Evolutionary conservation across 2,113 vertebrate species (phyloP).

Genomic region (Martes martes): DNA sequence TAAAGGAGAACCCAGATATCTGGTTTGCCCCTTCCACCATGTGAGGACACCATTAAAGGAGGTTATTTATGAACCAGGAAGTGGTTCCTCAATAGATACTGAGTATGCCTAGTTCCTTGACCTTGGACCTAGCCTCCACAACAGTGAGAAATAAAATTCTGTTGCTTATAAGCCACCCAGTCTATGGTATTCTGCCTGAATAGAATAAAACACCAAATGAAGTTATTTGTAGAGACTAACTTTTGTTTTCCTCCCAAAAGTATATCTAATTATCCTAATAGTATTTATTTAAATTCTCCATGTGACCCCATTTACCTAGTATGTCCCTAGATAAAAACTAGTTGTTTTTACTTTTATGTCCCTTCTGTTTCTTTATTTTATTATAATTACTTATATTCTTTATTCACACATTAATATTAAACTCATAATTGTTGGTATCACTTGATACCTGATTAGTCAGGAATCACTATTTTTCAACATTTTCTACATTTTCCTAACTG

Average conservation of each 20-base stretch:
- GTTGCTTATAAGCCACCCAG: neutral
- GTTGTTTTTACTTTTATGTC: neutral
- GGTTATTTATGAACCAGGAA: neutral
- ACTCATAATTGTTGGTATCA: neutral
- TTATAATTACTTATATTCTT: neutral
- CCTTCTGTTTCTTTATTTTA: neutral
- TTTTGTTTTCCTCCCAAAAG: neutral
- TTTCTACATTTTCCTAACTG: neutral
- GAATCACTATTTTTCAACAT: neutral
- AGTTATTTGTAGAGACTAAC: neutral
- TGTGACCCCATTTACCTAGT: neutral
- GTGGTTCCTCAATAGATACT: neutral
- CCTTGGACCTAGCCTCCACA: neutral
- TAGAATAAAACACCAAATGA: neutral
- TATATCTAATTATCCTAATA: neutral
- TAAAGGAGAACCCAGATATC: neutral
- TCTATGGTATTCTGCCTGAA: neutral
- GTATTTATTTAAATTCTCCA: neutral
- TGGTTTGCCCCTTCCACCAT: neutral
- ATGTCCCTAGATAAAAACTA: neutral
- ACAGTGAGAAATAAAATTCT: neutral
- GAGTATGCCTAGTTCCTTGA: neutral
- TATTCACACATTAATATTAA: neutral
- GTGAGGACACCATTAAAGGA: neutral
- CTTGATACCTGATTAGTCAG: neutral